Evolutionary conservation across 2,797 vertebrate genomes (phyloP).

Genomic region (Rhynchonycteris naso): DNA sequence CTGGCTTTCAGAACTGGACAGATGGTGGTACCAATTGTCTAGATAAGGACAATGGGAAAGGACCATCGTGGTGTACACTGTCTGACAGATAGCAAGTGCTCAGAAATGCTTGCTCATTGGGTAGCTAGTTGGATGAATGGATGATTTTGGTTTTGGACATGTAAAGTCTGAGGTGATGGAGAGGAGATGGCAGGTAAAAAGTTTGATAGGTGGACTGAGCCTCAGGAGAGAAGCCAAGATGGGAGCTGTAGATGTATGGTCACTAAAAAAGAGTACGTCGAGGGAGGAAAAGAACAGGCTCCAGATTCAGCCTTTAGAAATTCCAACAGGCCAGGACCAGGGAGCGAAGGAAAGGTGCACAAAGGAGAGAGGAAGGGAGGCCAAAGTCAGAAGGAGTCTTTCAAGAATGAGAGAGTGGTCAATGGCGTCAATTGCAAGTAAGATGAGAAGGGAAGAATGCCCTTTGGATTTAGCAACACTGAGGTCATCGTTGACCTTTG

Average conservation of each 20-base stretch:
- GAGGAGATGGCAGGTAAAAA: neutral
- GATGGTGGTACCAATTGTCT: neutral
- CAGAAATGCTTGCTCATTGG: neutral
- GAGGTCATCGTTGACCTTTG: constrained; percentile 71
- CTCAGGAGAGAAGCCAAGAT: neutral
- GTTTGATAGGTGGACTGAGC: neutral
- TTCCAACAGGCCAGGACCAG: neutral
- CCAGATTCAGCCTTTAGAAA: neutral
- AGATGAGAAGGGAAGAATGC: constrained; percentile 64
- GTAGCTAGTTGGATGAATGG: neutral
- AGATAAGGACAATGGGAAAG: neutral
- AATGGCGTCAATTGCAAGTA: neutral
- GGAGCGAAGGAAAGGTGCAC: neutral
- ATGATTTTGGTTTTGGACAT: neutral
- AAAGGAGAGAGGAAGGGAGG: constrained; percentile 10
- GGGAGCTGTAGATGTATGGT: neutral
- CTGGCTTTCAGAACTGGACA: neutral
- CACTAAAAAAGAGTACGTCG: neutral
- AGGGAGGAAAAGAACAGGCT: neutral
- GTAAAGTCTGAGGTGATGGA: neutral
- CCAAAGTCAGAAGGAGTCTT: constrained; percentile 5
- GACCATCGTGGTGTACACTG: neutral
- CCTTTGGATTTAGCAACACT: constrained; percentile 70
- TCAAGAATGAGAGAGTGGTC: constrained; percentile 37
- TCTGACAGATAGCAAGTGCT: neutral